Evolutionary conservation across 2,888 invertebrate genomes (phyloP), one percentile per base, ranked within the genome.

Genomic region (Panorpa germanica): DNA sequence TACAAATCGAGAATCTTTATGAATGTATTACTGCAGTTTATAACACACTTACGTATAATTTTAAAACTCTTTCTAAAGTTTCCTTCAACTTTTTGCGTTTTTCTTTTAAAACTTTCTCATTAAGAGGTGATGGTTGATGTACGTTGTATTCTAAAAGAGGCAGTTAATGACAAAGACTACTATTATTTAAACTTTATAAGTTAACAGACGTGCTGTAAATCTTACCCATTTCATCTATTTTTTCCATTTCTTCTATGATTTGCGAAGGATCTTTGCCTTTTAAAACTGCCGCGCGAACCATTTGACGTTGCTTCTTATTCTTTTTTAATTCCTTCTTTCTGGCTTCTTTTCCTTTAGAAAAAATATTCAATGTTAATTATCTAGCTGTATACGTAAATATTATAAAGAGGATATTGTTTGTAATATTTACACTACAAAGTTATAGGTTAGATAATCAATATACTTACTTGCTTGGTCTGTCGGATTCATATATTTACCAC

Each of bases 401-500:
- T 40, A 26, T 28, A 37, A 28, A 16, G 20, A 8, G 17, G 31
- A 33, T 27, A 34, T 16, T 13, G 26, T 10, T 20, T 20, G 11
- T 29, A 29, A 15, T 32, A 38, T 32, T 31, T 19, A 24, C 19
- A 30, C 10, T 29, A 25, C 23, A 29, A 33, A 32, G 28, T 26
- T 20, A 36, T 32, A 28, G 32, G 32, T 41, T 38, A 44, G 38
- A 38, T 31, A 28, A 31, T 32, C 26, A 37, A 20, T 32, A 41
- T 45, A 77, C 88, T 77, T 71, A 88, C 95, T 67, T 35, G 93
- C 93, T 75, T 95, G 95, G 57, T 98, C 96, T 4, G 96, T 96
- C 22, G 96, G 96, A 59, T 98, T 98, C 95, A 98, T 96, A 47
- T 90, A 95, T 70, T 95, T 95, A 53, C 96, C 96, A 86, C 93